Percentiles rank a stretch among this genome's conserved stretches.
These are phyloP conservation scores for Luperina nickerlii DNA, from an alignment of 2,888 invertebrate genomes.

Conservation along the genomic window DNA sequence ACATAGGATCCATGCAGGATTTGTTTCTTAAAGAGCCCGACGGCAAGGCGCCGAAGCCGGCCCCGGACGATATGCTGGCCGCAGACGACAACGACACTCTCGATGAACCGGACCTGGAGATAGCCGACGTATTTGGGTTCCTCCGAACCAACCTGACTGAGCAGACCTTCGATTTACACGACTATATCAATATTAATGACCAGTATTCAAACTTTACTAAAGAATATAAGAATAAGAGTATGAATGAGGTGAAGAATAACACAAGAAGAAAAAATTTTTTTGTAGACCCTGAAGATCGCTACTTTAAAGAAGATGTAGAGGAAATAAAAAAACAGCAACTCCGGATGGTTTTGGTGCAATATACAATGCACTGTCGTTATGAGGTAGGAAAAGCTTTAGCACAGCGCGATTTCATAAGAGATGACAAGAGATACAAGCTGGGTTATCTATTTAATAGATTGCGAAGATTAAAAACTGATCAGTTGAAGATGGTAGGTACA, in stretches of 20 bases:
- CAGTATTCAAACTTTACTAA: conserved; percentile 20
- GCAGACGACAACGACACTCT: background rate
- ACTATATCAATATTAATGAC: conserved; percentile 28
- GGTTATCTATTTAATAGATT: conserved; percentile 77
- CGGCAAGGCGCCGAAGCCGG: background rate
- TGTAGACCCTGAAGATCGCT: background rate
- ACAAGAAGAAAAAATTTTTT: background rate
- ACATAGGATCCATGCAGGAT: conserved; percentile 42
- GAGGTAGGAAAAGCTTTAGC: conserved; percentile 66
- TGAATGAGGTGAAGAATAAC: background rate
- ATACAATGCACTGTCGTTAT: conserved; percentile 71
- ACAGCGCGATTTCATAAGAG: conserved; percentile 52
- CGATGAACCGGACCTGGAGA: background rate
- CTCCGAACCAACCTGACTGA: background rate
- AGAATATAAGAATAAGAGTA: background rate
- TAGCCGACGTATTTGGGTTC: conserved; percentile 1
- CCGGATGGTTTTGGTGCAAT: conserved; percentile 52
- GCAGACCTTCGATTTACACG: conserved; percentile 30
- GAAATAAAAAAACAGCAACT: background rate
- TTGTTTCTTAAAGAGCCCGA: conserved; percentile 21
- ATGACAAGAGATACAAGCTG: conserved; percentile 71
- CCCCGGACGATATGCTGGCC: background rate
- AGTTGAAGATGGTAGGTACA: conserved; percentile 61
- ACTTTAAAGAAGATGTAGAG: background rate
- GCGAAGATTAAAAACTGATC: conserved; percentile 70